phyloP scores from a whole-genome alignment of 2,888 invertebrate species.

The Rhopalosiphum nymphaeae region DNA sequence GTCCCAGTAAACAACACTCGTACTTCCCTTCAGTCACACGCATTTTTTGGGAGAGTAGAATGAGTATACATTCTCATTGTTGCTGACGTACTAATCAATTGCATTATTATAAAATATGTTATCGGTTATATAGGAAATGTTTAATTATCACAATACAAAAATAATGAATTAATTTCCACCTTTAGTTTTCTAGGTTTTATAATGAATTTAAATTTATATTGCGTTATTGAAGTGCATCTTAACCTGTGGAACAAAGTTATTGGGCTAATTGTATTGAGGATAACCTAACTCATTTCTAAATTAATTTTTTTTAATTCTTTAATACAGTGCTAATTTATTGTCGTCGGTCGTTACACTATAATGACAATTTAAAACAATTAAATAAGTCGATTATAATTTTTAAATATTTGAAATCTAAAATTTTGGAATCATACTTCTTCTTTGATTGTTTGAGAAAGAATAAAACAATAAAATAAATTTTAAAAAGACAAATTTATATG shows the following conservation, averaged over 20 bases:
- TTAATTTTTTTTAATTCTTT: neutral
- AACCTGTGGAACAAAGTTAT: neutral
- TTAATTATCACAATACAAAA: neutral
- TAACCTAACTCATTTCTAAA: neutral
- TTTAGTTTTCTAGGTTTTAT: neutral
- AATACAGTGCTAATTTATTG: neutral
- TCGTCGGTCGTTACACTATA: no score
- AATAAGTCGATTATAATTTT: neutral
- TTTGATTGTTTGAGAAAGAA: neutral
- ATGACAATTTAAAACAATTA: no score
- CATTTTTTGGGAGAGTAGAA: neutral
- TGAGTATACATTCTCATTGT: neutral
- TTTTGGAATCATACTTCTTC: neutral
- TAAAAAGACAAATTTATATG: no score
- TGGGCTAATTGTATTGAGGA: no score
- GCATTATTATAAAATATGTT: neutral
- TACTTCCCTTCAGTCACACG: neutral
- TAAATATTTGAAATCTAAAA: neutral
- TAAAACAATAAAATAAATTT: neutral
- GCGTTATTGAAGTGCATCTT: neutral
- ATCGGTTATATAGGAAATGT: neutral
- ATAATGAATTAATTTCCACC: neutral
- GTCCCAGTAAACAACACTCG: neutral
- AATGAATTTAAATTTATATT: neutral
- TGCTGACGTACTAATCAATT: neutral